A percentile compares a stretch with the other conserved stretches of the same genome.
Evolutionary conservation across 2,797 vertebrate species (phyloP).

Genomic region (Enteromius anoplus): DNA sequence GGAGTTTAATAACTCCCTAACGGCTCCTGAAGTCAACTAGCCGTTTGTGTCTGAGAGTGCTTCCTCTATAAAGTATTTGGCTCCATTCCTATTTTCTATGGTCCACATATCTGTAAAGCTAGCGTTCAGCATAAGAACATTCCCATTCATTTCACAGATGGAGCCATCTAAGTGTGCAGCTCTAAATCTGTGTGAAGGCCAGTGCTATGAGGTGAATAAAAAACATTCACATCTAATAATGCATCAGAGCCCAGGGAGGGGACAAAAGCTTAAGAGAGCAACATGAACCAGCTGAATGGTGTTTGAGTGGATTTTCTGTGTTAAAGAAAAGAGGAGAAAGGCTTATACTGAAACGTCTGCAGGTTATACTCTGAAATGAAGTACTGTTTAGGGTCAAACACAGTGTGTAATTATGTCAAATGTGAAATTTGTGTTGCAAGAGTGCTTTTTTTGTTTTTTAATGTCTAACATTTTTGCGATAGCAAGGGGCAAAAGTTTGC

Average conservation of each 20-base stretch:
- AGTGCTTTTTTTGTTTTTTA: not conserved
- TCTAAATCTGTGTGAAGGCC: conserved; percentile 15
- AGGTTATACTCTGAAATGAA: conserved; percentile 46
- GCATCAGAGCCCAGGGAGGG: conserved; percentile 5
- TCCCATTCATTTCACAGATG: conserved; percentile 1
- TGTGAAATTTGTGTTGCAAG: not conserved
- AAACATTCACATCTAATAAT: conserved; percentile 30
- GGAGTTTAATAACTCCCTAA: not conserved
- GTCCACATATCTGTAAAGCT: not conserved
- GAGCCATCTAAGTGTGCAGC: not conserved
- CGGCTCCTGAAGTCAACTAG: not conserved
- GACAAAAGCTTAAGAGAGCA: conserved; percentile 18
- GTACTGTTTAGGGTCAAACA: conserved; percentile 34
- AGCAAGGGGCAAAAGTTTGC: not conserved
- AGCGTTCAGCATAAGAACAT: not conserved
- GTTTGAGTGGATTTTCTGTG: conserved; percentile 43
- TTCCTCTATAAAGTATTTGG: conserved; percentile 15
- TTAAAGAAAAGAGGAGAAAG: conserved; percentile 22
- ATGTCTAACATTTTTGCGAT: not conserved
- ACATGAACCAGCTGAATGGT: conserved; percentile 46
- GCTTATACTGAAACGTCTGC: conserved; percentile 34
- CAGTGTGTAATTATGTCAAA: conserved; percentile 4
- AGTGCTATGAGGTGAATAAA: conserved; percentile 26
- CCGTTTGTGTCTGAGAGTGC: not conserved
- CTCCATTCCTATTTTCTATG: not conserved